Base-by-base conservation (phyloP, 2,113 vertebrate species). In the Ancistrus triradiatus region DNA sequence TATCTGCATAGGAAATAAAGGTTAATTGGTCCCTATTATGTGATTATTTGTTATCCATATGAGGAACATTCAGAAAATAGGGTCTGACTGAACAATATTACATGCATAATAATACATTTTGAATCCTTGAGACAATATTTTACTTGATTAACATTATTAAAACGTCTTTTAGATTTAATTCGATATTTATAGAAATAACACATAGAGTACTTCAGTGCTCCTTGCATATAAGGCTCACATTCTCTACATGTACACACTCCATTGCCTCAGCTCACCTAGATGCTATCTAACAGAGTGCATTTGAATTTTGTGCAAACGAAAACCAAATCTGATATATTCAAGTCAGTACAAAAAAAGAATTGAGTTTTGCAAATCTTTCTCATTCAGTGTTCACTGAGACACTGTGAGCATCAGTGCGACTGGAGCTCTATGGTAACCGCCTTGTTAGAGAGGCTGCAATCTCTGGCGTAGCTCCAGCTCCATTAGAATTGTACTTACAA, bases 261-360 rank as follows among this genome's bases (percentile, higher is more conserved):
- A 81, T 78, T 78, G 64, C 74, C 52, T 10, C 64, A 72, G 43
- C 74, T 70, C 65, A n/a, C 62, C 56, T 69, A 37, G 24, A 74
- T 71, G 80, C n/a, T n/a, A n/a, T n/a, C n/a, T n/a, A n/a, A n/a
- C n/a, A 84, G 81, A 86, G 83, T 86, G 85, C 82, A 69, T 80
- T 69, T 72, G 74, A 62, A 77, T 75, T 79, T 77, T 82, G 78
- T 84, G 82, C 80, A 82, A 83, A 79, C 70, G 1, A 80, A 81
- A 68, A 78, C 60, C 6, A 56, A 69, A 72, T 9, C 11, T 63
- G 69, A 35, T 56, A 31, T 38, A 69, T 17, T 47, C 55, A 51
- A 24, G 55, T 73, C 64, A 1, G 6, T 75, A 37, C n/a, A n/a
- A 50, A 55, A 27, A 55, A 44, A 17, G 6, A 1, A 18, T n/a